Evolutionary conservation across 2,113 vertebrate species (phyloP).

Genomic region (Oplegnathus fasciatus): DNA sequence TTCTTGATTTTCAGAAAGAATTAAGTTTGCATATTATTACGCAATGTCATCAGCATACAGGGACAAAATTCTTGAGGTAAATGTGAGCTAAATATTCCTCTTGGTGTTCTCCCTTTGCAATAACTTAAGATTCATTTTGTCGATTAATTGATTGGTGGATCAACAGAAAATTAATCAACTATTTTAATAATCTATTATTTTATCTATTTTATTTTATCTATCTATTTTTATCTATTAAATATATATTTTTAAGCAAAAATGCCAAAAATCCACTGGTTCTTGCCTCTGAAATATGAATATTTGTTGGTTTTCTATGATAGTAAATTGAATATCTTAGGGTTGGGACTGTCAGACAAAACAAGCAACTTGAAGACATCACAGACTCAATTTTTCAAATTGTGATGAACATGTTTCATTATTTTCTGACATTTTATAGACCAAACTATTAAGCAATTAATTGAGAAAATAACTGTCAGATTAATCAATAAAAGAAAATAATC

Average conservation of each 20-base stretch:
- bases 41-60: not conserved
- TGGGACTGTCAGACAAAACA: not conserved
- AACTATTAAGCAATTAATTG: not conserved
- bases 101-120: not conserved
- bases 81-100: not conserved
- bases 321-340: not conserved
- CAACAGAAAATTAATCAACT: not conserved
- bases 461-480: not conserved
- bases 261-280: not conserved
- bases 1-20: not conserved
- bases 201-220: too few relatives aligned
- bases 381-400: too few relatives aligned
- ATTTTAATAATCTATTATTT: not conserved
- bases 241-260: not conserved
- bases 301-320: not conserved
- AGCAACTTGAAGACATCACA: not conserved
- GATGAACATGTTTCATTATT: not conserved
- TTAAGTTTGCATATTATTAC: too few relatives aligned
- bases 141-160: not conserved
- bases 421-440: not conserved
- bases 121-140: not conserved
- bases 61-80: not conserved
- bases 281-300: not conserved
- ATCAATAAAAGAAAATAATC: not conserved
- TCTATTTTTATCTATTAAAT: too few relatives aligned